These are phyloP conservation scores for Spheniscus humboldti DNA, from an alignment of 2,797 vertebrate genomes.

Conservation along the genomic window DNA sequence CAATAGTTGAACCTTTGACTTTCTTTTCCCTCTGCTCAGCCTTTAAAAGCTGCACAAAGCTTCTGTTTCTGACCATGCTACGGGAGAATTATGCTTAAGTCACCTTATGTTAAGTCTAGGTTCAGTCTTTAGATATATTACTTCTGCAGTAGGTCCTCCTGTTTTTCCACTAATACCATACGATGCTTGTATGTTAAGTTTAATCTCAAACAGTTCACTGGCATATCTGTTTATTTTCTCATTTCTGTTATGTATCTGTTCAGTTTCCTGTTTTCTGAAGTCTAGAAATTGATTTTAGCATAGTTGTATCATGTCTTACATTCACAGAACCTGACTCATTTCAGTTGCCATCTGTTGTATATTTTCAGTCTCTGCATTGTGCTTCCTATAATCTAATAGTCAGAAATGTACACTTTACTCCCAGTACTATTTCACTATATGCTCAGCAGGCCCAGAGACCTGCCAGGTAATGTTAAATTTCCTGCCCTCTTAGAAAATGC, in stretches of 20 bases:
- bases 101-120: neutral
- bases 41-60: neutral
- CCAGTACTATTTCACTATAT: neutral
- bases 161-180: neutral
- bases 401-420: neutral
- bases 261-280: conserved; percentile 37
- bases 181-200: neutral
- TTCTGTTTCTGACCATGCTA: neutral
- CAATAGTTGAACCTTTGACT: neutral
- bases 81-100: neutral
- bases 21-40: neutral
- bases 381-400: neutral
- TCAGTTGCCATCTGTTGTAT: conserved; percentile 35
- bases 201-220: neutral
- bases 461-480: neutral
- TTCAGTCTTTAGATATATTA: neutral
- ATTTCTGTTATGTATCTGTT: neutral
- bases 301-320: neutral
- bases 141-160: neutral
- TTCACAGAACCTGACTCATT: conserved; percentile 45
- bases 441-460: neutral
- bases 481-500: neutral
- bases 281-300: conserved; percentile 42
- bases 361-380: conserved; percentile 21
- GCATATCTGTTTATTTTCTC: conserved; percentile 16